phyloP scores from a whole-genome alignment of 2,888 invertebrate species.

The Julus scanicus region DNA sequence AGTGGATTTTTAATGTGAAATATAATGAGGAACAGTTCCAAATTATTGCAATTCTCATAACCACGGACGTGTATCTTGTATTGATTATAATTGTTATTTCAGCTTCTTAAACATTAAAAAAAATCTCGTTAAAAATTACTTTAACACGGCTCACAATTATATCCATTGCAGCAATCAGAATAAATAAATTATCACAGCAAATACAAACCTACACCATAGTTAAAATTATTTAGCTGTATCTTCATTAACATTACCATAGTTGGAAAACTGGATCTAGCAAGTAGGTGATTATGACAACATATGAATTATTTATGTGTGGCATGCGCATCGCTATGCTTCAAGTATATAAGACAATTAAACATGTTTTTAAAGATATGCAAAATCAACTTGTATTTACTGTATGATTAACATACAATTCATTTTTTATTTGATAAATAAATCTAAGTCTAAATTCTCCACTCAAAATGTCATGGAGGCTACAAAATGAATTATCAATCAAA shows the following conservation, averaged over 20 bases:
- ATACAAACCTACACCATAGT: background rate
- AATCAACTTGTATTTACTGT: background rate
- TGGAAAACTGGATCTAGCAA: background rate
- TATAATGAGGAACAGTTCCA: background rate
- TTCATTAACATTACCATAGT: background rate
- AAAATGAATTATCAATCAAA: background rate
- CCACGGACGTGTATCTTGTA: background rate
- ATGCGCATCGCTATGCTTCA: background rate
- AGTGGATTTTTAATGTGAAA: background rate
- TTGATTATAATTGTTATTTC: background rate
- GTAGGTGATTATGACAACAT: background rate
- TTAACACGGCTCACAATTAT: background rate
- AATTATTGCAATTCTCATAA: background rate
- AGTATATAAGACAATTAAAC: background rate
- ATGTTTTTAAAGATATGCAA: background rate
- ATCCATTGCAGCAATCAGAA: background rate
- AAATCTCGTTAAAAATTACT: background rate
- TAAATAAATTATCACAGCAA: no score
- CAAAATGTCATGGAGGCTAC: background rate
- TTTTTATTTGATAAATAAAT: background rate
- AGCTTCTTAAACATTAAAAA: background rate
- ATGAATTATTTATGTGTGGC: background rate
- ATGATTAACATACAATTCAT: slow-evolving; percentile 14
- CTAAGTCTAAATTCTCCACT: background rate
- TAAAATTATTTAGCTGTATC: background rate